Conservation (phyloP, 2,113 vertebrate species). For the Electrona antarctica region DNA sequence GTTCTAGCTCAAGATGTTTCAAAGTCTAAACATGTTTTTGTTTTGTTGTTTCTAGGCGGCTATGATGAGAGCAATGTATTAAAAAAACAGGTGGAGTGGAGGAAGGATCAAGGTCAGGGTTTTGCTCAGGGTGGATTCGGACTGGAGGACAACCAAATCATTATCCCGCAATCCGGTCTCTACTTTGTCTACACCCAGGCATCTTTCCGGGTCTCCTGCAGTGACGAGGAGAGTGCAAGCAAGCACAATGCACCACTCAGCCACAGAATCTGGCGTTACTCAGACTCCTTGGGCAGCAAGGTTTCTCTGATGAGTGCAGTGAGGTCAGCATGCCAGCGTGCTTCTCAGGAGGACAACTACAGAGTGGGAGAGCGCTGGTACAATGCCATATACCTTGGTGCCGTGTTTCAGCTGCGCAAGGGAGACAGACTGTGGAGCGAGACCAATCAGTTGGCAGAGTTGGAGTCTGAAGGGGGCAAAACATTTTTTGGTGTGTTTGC, state of each 20-base stretch:
- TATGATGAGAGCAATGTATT: neutral
- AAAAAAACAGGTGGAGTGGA: constrained; percentile 49
- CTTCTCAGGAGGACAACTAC: neutral
- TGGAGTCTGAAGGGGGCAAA: constrained; percentile 64
- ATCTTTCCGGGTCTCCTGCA: constrained; percentile 69
- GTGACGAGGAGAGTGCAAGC: accelerated
- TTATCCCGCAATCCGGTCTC: constrained; percentile 64
- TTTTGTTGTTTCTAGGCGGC: constrained; percentile 47
- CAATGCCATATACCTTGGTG: constrained; percentile 77
- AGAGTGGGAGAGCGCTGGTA: constrained; percentile 58
- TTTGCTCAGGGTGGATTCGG: constrained; percentile 69
- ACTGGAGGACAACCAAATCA: constrained; percentile 62
- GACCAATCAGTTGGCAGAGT: constrained; percentile 45
- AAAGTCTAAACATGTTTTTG: constrained; percentile 7
- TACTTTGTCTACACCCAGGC: constrained; percentile 83
- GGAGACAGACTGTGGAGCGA: constrained; percentile 71
- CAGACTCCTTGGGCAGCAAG: constrained; percentile 33
- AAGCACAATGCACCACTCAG: constrained; percentile 44
- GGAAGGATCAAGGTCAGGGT: constrained; percentile 54
- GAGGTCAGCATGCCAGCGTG: constrained; percentile 66
- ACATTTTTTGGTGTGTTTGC: constrained; percentile 80
- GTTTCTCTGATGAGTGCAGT: constrained; percentile 64
- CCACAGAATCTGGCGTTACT: constrained; percentile 65
- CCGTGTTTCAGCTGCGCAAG: constrained; percentile 70
- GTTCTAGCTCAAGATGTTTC: neutral